Conservation (phyloP, 64 coral and sea anemone genomes). For the Pachyseris speciosa region DNA sequence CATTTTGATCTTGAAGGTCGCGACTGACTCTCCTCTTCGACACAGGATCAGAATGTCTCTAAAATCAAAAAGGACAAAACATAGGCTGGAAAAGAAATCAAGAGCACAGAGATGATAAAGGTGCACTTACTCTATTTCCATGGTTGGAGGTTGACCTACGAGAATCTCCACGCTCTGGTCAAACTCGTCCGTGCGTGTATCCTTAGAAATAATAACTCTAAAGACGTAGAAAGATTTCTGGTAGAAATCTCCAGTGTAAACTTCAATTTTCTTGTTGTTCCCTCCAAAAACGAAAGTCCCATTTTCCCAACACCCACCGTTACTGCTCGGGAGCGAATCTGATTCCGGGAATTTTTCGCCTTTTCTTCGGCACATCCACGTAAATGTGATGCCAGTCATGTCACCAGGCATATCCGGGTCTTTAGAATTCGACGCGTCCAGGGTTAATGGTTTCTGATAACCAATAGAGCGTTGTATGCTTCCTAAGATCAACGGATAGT, state of each 20-base stretch:
- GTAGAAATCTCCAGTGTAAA: constrained; percentile 76
- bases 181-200: constrained; percentile 30
- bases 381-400: constrained; percentile 69
- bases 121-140: constrained; percentile 70
- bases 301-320: constrained; percentile 85
- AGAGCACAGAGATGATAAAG: not conserved
- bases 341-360: constrained; percentile 56
- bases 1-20: no score
- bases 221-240: constrained; percentile 69
- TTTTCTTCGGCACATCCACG: constrained; percentile 76
- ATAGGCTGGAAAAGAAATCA: no score
- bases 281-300: constrained; percentile 64
- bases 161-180: constrained; percentile 70
- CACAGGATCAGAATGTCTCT: no score
- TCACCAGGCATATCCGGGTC: constrained; percentile 80
- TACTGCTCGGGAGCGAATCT: not conserved
- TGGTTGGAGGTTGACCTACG: constrained; percentile 77
- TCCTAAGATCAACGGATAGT: constrained; percentile 13
- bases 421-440: constrained; percentile 71
- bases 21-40: no score
- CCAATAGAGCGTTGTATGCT: constrained; percentile 72
- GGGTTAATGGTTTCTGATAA: constrained; percentile 48
- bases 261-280: not conserved
- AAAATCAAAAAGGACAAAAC: no score
- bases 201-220: constrained; percentile 45